Conservation (phyloP, 2,888 invertebrate species). For the Enoplolaimus lenunculus region DNA sequence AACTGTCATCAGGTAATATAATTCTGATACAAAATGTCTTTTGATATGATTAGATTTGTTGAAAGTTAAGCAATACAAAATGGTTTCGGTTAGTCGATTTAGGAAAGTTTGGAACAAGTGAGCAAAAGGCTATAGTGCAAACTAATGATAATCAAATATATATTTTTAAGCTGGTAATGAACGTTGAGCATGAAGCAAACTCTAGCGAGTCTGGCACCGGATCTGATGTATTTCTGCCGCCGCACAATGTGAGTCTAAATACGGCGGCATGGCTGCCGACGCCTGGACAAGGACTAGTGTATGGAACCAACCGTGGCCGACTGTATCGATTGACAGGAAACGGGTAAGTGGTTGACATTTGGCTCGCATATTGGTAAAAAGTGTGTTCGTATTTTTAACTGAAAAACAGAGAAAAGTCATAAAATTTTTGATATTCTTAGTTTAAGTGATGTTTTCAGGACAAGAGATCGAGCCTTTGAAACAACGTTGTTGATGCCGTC, state of each 20-base stretch:
- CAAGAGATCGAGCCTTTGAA: neutral
- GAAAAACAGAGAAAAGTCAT: no score
- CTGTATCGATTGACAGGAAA: slow-evolving; percentile 45
- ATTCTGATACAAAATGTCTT: no score
- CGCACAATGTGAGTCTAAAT: slow-evolving; percentile 57
- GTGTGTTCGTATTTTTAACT: no score
- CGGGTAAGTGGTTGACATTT: slow-evolving; percentile 14
- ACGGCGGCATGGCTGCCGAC: slow-evolving; percentile 69
- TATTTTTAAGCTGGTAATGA: slow-evolving; percentile 47
- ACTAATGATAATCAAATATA: no score
- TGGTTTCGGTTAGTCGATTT: no score
- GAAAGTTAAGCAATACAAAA: no score
- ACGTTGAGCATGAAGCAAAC: slow-evolving; percentile 50
- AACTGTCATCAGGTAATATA: no score
- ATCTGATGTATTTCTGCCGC: neutral
- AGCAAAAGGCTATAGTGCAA: no score
- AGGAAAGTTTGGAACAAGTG: no score
- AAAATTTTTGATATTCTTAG: no score
- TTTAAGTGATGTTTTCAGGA: no score
- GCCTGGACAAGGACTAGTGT: slow-evolving; percentile 67
- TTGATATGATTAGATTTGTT: neutral
- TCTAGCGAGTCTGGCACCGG: neutral
- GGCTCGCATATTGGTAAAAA: no score
- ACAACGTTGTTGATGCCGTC: slow-evolving; percentile 11
- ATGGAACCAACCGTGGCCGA: slow-evolving; percentile 69